Evolutionary conservation across 2,797 vertebrate genomes (phyloP), one percentile per base, ranked within the genome.

Genomic region (Tauraco hartlaubi): DNA sequence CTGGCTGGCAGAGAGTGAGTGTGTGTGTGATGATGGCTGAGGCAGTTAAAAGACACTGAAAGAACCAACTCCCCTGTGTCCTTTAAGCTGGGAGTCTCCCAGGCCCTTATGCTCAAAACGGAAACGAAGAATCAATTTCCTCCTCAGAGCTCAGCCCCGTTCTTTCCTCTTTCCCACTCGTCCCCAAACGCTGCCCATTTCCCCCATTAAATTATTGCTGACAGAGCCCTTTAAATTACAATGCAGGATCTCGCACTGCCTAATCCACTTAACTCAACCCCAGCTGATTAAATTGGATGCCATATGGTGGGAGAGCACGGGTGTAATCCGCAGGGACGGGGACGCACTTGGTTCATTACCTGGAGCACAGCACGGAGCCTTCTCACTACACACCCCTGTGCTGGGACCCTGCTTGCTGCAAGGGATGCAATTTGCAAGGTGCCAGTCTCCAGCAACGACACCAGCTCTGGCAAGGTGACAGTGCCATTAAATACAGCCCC

Each of bases 191-290:
- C 94, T 87, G 90, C 74, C 90, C 49, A 41, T 93, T 94, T 83
- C 77, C 87, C 94, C 87, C 92, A 79, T 72, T 96, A 79, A 93
- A 96, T 95, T 86, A 96, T 94, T 92, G 88, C 94, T 96, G 91
- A 94, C 85, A 66, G 96, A 90, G 92, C 89, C 94, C 95, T 96
- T 97, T 96, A 97, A 97, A 96, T 96, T 92, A 93, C 91, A 92
- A 83, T 46, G 79, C 80, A 68, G 80, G 80, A 93, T 95, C 94
- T 93, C 78, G 58, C 55, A 41, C 61, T 90, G 94, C 85, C 81
- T 97, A 97, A 97, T 96, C 97, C 97, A 97, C 74, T 97, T 97
- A 97, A 97, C 93, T 96, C 95, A 95, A 95, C 83, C 94, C 95
- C 95, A 96, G 92, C 95, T 95, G 96, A 97, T 97, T 95, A 97